phyloP scores from a whole-genome alignment of 2,113 vertebrate genomes.

The Centropus bengalensis region DNA sequence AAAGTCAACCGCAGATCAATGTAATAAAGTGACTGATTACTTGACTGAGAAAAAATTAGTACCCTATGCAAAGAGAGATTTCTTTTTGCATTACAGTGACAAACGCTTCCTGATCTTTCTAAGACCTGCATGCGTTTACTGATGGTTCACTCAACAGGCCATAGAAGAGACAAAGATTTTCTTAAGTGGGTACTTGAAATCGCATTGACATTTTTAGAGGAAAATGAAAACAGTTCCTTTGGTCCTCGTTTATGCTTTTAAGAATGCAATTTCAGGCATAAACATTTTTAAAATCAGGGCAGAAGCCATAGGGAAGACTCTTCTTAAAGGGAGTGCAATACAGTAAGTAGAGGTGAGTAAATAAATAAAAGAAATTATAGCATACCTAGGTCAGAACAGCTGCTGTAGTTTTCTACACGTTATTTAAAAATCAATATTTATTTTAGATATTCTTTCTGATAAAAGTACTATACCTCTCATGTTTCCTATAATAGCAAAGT shows the following conservation, averaged over 20 bases:
- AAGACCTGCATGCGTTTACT: background rate
- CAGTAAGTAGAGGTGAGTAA: background rate
- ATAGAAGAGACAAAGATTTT: slow-evolving; percentile 23
- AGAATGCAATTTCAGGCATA: background rate
- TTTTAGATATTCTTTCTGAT: background rate
- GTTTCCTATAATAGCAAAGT: background rate
- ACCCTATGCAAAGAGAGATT: background rate
- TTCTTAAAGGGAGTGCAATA: background rate
- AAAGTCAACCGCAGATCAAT: background rate
- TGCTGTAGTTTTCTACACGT: background rate
- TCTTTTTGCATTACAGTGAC: slow-evolving; percentile 24
- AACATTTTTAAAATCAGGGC: background rate
- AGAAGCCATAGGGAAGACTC: background rate
- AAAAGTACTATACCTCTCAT: background rate
- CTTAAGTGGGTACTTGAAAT: slow-evolving; percentile 44
- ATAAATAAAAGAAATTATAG: background rate
- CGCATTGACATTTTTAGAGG: background rate
- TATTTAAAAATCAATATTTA: background rate
- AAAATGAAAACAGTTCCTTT: slow-evolving; percentile 25
- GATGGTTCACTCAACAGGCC: slow-evolving; percentile 20
- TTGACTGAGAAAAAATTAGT: slow-evolving; percentile 20
- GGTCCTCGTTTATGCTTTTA: background rate
- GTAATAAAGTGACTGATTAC: slow-evolving; percentile 24
- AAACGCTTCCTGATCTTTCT: slow-evolving; percentile 23
- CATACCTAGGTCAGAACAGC: background rate